Base-by-base conservation (phyloP, 1,140 invertebrate species). In the Macrotrachela quadricornifera region DNA sequence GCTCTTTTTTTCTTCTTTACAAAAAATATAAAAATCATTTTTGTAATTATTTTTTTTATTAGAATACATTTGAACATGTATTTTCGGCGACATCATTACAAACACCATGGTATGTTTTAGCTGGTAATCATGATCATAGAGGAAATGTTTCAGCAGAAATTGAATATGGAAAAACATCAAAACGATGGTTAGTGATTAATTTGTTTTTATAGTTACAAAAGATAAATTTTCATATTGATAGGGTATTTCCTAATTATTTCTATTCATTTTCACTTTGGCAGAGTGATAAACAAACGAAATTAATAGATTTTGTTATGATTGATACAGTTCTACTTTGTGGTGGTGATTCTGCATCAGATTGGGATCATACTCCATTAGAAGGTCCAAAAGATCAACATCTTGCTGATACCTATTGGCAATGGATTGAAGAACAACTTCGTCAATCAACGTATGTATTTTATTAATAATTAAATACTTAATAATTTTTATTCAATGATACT, bases 281-380 rank as follows among this genome's bases (percentile, higher is more conserved):
- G 8, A 30, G 21, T 30, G 21, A 30, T 30, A 2, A 30, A 30
- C 21, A 30, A 30, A 30, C 2, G 21, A 30, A 30, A 30, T 4
- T 30, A 30, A 30, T 69, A 6, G 67, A 71, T 14, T 56, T 73
- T 47, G 46, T 73, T 13, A 67, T 72, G 63, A 64, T 71, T 40
- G 71, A 73, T 56, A 73, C 71, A 1, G 56, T 72, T 1, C 55
- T 67, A 9, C 56, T 73, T 16, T 73, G 71, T 61, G 71, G 71
- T 8, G 66, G 64, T 46, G 68, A 65, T 11, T 57, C 58, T n/a
- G 55, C 59, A 30, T 30, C 21, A 2, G 21, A 30, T 39, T 51
- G 14, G 52, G 47, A 11, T 42, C 51, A 41, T 12, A 1, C 3
- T 30, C 58, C 63, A 49, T 61, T 59, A 39, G 8, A 50, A 42